Conservation (phyloP, 1,140 invertebrate species). For the Anoplolepis gracilipes region DNA sequence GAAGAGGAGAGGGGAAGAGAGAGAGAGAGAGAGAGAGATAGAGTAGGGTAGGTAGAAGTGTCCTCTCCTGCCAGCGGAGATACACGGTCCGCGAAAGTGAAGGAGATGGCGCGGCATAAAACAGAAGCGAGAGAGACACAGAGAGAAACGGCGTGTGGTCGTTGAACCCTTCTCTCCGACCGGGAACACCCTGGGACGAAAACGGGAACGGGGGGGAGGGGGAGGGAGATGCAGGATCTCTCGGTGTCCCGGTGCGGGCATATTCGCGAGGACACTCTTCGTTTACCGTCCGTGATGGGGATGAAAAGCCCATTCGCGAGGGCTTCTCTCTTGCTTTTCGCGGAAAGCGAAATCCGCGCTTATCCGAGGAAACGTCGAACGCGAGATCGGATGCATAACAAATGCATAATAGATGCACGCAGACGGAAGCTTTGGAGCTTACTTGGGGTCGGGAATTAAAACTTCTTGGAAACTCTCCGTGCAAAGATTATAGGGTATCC, state of each 20-base stretch:
- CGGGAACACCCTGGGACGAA: slow-evolving; percentile 72
- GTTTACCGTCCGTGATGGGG: not conserved
- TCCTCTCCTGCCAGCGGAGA: slow-evolving; percentile 56
- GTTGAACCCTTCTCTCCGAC: slow-evolving; percentile 73
- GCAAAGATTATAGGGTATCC: too few species aligned
- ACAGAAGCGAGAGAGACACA: not conserved
- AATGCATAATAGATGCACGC: not conserved
- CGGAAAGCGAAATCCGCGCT: not conserved
- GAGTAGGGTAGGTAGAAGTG: slow-evolving; percentile 43
- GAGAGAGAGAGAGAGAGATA: slow-evolving; percentile 46
- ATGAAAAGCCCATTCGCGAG: slow-evolving; percentile 5
- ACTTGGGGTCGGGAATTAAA: not conserved
- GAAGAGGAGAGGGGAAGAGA: slow-evolving; percentile 45
- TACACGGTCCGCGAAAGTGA: slow-evolving; percentile 56
- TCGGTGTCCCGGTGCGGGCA: slow-evolving; percentile 47
- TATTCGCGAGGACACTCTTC: not conserved
- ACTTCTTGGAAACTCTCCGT: not conserved
- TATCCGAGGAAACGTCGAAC: slow-evolving; percentile 6
- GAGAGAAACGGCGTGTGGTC: slow-evolving; percentile 63
- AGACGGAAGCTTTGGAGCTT: not conserved
- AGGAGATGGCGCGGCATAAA: slow-evolving; percentile 38
- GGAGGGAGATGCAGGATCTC: slow-evolving; percentile 64
- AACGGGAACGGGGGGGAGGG: slow-evolving; percentile 22
- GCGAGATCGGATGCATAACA: not conserved
- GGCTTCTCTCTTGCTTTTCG: not conserved